These are phyloP conservation scores for Parnassius apollo DNA, from an alignment of 2,888 invertebrate species.

Conservation along the genomic window DNA sequence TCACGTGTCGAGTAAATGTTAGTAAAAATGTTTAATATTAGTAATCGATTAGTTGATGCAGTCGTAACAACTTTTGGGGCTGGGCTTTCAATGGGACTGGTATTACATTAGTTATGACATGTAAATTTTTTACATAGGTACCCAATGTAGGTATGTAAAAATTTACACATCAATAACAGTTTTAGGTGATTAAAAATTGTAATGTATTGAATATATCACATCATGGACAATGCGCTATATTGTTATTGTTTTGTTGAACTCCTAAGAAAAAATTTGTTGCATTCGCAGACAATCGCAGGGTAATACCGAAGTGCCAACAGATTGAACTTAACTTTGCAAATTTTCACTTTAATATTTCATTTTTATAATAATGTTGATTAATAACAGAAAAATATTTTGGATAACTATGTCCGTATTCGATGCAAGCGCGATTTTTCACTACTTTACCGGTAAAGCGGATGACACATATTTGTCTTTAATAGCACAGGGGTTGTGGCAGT, in stretches of 20 bases:
- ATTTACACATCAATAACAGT: conserved; percentile 60
- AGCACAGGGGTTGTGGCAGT: too few relatives aligned
- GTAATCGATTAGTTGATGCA: conserved; percentile 6
- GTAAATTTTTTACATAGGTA: conserved; percentile 22
- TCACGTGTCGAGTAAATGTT: conserved; percentile 3
- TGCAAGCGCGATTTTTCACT: too few relatives aligned
- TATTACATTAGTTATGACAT: conserved; percentile 40
- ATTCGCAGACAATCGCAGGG: conserved; percentile 53
- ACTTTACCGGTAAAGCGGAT: too few relatives aligned
- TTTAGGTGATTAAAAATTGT: conserved; percentile 37
- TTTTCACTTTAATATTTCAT: conserved; percentile 66
- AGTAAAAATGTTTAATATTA: neutral
- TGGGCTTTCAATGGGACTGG: conserved; percentile 60
- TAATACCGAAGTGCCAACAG: conserved; percentile 52
- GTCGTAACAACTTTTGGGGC: conserved; percentile 35
- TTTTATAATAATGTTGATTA: conserved; percentile 67
- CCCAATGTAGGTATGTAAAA: conserved; percentile 73
- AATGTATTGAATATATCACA: conserved; percentile 48
- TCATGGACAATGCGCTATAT: conserved; percentile 47
- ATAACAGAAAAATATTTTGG: conserved; percentile 65
- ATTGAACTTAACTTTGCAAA: conserved; percentile 70
- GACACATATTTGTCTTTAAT: too few relatives aligned
- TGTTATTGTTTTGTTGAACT: conserved; percentile 60
- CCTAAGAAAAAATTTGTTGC: conserved; percentile 56
- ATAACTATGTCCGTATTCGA: too few relatives aligned